These are phyloP conservation scores for Drosophila pseudoobscura DNA, from an alignment of 1,140 invertebrate genomes.

Conservation along the genomic window DNA sequence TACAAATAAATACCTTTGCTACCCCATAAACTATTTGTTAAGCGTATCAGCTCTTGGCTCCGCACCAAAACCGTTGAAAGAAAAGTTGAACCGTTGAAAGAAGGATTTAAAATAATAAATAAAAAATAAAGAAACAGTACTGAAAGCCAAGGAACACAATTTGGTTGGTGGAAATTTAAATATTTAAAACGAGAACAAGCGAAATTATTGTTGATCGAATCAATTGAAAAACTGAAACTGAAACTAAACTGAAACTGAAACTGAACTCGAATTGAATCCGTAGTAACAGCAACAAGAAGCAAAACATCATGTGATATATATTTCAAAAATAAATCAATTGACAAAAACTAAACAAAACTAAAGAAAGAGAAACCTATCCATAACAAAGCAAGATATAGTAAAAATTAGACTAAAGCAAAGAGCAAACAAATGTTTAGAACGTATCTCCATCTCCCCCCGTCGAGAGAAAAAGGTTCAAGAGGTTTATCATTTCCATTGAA, in stretches of 20 bases:
- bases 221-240: slow-evolving; percentile 38
- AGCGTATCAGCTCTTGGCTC: slow-evolving; percentile 8
- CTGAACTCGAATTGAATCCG: slow-evolving; percentile 36
- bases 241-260: slow-evolving; percentile 31
- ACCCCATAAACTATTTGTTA: slow-evolving; percentile 6
- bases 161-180: slow-evolving; percentile 41
- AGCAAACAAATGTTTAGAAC: slow-evolving; percentile 45
- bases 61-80: slow-evolving; percentile 17
- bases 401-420: slow-evolving; percentile 49
- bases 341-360: slow-evolving; percentile 48
- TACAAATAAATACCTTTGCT: no score
- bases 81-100: slow-evolving; percentile 23
- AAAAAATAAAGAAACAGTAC: slow-evolving; percentile 10
- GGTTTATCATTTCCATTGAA: slow-evolving; percentile 37
- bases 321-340: slow-evolving; percentile 79
- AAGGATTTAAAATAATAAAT: background rate
- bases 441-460: background rate
- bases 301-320: slow-evolving; percentile 81
- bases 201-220: slow-evolving; percentile 60
- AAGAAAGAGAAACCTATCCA: slow-evolving; percentile 46
- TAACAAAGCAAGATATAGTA: slow-evolving; percentile 42
- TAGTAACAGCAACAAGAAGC: slow-evolving; percentile 58
- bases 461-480: slow-evolving; percentile 12
- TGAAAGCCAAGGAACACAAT: slow-evolving; percentile 33
- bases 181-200: slow-evolving; percentile 30